A percentile compares a stretch with the other conserved stretches of the same genome.
Evolutionary conservation across 2,113 vertebrate genomes (phyloP).

Genomic region (Amphilophus citrinellus): DNA sequence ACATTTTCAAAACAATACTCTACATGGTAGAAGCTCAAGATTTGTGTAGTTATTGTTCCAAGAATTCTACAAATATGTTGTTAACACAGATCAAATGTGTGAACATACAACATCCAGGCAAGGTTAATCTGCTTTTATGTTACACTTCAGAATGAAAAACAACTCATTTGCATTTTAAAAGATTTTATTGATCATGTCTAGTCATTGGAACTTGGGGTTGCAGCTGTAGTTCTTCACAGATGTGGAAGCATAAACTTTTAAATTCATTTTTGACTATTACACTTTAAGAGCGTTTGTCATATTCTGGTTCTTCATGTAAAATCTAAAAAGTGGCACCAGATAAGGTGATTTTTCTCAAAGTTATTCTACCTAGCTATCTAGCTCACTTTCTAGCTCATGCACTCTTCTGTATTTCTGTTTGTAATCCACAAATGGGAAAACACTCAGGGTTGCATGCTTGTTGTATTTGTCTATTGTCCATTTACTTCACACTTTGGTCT

Average conservation of each 20-base stretch:
- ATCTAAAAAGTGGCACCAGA: neutral
- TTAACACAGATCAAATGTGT: neutral
- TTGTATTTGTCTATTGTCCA: slow-evolving; percentile 25
- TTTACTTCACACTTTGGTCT: slow-evolving; percentile 5
- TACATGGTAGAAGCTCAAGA: neutral
- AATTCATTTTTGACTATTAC: neutral
- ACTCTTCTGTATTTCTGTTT: slow-evolving; percentile 8
- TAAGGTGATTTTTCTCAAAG: neutral
- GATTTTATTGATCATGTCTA: neutral
- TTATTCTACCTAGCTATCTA: neutral
- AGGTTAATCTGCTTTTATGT: slow-evolving; percentile 1
- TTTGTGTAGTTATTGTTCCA: neutral
- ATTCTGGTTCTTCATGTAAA: neutral
- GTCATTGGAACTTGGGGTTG: neutral
- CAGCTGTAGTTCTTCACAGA: neutral
- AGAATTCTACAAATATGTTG: neutral
- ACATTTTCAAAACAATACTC: neutral
- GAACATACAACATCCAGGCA: neutral
- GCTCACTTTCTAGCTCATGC: neutral
- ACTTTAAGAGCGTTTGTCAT: slow-evolving; percentile 72
- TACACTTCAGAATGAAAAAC: slow-evolving; percentile 1
- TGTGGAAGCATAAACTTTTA: neutral
- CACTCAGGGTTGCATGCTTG: slow-evolving; percentile 22
- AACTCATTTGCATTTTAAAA: neutral
- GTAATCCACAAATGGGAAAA: slow-evolving; percentile 30